phyloP scores from a whole-genome alignment of 2,113 vertebrate genomes.

The Poicephalus gulielmi region DNA sequence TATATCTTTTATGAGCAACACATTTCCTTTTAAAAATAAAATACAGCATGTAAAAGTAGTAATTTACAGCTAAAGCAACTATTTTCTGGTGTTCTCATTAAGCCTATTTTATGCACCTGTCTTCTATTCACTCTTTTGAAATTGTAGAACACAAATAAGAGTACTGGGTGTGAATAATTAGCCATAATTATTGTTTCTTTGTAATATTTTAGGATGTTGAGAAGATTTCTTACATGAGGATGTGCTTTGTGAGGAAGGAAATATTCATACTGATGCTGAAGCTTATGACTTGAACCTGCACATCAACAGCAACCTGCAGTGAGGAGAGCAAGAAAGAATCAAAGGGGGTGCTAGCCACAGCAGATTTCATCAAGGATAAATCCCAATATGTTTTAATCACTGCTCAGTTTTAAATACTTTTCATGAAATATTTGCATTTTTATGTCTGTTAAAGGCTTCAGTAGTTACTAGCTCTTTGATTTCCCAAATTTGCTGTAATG shows the following conservation, averaged over 20 bases:
- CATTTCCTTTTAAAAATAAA: conserved; percentile 37
- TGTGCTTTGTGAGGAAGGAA: neutral
- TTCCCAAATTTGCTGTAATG: conserved; percentile 22
- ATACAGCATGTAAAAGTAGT: neutral
- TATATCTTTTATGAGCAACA: neutral
- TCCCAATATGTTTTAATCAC: conserved; percentile 41
- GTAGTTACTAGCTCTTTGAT: neutral
- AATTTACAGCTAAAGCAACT: conserved; percentile 52
- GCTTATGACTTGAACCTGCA: neutral
- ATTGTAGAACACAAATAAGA: conserved; percentile 18
- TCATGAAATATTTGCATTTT: conserved; percentile 28
- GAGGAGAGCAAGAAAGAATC: conserved; percentile 5
- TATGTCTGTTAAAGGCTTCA: neutral
- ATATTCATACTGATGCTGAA: conserved; percentile 9
- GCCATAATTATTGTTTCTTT: conserved; percentile 54
- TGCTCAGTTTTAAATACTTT: neutral
- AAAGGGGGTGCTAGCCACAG: neutral
- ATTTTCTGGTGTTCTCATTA: conserved; percentile 50
- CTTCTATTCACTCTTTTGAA: conserved; percentile 56
- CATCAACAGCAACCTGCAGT: neutral
- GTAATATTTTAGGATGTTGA: conserved; percentile 39
- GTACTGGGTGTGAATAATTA: conserved; percentile 40
- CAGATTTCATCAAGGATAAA: conserved; percentile 49
- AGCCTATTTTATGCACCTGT: conserved; percentile 41
- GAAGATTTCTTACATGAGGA: neutral